Base-by-base conservation (phyloP, 2,797 vertebrate species). In the Myotis planiceps region DNA sequence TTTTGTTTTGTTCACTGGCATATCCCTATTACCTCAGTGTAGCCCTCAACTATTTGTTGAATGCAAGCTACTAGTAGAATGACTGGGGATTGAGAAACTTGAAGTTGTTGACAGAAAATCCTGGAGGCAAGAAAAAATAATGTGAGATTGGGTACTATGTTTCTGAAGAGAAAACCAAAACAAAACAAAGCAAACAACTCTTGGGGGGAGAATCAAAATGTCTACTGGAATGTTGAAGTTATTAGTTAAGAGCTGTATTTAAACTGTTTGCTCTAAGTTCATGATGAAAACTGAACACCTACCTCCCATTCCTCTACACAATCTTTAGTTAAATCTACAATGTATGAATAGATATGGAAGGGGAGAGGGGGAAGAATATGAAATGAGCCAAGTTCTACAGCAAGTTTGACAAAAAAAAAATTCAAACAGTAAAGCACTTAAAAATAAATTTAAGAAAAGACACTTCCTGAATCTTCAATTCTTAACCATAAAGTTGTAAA, bases 91-190 rank as follows among this genome's bases (percentile, higher is more conserved):
- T 27, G 23, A 68, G 75, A 32, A 89, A 80, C 47, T 80, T 49
- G 32, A 68, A 93, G 10, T 27, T 66, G 27, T 47, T 85, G 55
- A 49, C 27, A 42, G 21, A 86, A 74, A 86, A 71, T 69, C 45
- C 74, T n/a, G 27, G 29, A 72, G 81, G 29, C 66, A 79, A 87
- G 34, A 15, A 84, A 78, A 88, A 68, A 55, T 53, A 85, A 74
- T 12, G 12, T 15, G 55, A 91, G 2, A 0, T 32, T 27, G 13
- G 0, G 0, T 65, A 4, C 18, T 74, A 19, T 6, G 68, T 45
- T 32, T 74, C 0, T 42, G 21, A 78, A 81, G 14, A 90, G 76
- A 37, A 80, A 82, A 79, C 9, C 18, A 69, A 63, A 87, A 2
- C 13, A 82, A 82, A 90, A 86, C 58, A 87, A 63, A 83, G 25